Evolutionary conservation across 2,113 vertebrate genomes (phyloP).

Genomic region (Bos javanicus): DNA sequence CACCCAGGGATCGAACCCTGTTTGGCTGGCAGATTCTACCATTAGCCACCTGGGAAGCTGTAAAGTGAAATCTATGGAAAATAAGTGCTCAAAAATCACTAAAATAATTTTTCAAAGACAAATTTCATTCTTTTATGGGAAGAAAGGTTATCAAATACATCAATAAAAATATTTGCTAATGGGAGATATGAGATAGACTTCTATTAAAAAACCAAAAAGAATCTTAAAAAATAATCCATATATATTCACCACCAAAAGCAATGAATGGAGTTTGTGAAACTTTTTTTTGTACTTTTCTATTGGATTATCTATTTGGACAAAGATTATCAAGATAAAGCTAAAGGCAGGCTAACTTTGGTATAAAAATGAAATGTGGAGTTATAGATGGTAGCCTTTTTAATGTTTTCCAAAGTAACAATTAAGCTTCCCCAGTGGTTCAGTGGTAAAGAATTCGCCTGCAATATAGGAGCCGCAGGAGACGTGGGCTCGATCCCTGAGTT

Average conservation of each 20-base stretch:
- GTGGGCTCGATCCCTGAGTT: not conserved
- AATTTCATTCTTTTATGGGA: not conserved
- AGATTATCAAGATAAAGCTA: not conserved
- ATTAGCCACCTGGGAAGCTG: not conserved
- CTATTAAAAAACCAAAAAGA: not conserved
- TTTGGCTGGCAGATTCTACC: not conserved
- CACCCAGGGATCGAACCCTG: not conserved
- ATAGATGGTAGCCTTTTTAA: not conserved
- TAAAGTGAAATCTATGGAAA: not conserved
- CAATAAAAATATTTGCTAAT: not conserved
- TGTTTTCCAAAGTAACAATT: not conserved
- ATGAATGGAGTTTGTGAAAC: not conserved
- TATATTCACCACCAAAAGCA: not conserved
- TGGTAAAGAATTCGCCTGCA: not conserved
- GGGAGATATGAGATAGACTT: not conserved
- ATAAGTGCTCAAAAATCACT: not conserved
- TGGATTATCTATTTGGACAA: not conserved
- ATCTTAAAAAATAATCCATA: not conserved
- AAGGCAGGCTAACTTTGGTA: not conserved
- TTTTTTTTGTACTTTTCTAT: not conserved
- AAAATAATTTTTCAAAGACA: slow-evolving; percentile 6
- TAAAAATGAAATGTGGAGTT: not conserved
- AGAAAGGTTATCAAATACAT: not conserved
- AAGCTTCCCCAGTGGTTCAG: not conserved
- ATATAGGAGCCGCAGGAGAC: not conserved